Evolutionary conservation across 2,888 invertebrate species (phyloP), one percentile per base, ranked within the genome.

Genomic region (Cloeon dipterum): DNA sequence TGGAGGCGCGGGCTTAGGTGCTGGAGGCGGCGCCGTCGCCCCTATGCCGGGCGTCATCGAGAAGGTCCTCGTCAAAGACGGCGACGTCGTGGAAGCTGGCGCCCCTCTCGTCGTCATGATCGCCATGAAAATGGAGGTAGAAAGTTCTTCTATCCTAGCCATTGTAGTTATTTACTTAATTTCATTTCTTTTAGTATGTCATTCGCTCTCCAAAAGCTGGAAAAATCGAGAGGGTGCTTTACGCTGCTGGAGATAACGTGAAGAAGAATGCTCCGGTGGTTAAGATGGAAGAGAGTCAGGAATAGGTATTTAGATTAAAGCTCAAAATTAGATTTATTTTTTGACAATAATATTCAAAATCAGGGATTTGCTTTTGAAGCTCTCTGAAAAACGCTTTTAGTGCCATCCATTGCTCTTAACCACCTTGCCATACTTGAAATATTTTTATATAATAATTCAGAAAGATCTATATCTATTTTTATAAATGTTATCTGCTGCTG

Each of bases 101-200:
- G 89, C 96, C 52, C 74, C 83, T 1, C 61, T 99, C 3, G 74
- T 94, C 41, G 79, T 94, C 32, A 75, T 98, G 51, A 89, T 93
- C 44, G 98, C 98, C 1, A 98, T 98, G 98, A 98, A 99, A 64
- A 99, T 99, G 98, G 98, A 98, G 63, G 70, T 70, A 51, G n/a
- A n/a, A n/a, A 25, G 11, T 25, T 25, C 8, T 25, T 8, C 10
- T 3, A 13, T 26, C 26, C 3, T n/a, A 26, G 13, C n/a, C 13
- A n/a, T 26, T 13, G 13, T 26, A n/a, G n/a, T n/a, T 3, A n/a
- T n/a, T 26, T 3, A 13, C 26, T 26, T 3, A n/a, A 11, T 3
- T 26, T 32, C 2, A 35, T 32, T 33, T 26, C 33, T 29, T n/a
- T n/a, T 52, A 70, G 67, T 81, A 94, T 54, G 74, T 91, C 11